Base-by-base conservation (phyloP, 2,797 vertebrate genomes). In the Alosa sapidissima region DNA sequence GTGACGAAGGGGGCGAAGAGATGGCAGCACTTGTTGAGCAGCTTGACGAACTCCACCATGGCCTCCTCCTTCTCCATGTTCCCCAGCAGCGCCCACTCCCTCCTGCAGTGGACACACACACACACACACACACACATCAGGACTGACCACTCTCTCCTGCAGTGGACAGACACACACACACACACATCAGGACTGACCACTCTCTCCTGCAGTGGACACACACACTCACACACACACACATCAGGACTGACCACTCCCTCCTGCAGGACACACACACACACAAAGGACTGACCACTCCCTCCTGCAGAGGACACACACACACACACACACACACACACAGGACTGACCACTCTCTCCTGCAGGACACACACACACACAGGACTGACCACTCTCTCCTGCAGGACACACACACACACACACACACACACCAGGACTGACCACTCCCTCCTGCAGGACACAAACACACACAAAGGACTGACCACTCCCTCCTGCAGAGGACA, bases 41-140 rank as follows among this genome's bases (percentile, higher is more conserved):
- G 94, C 89, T 95, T 97, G 83, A 99, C 97, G 92, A 99, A 99
- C 88, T 98, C 98, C 84, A 98, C 95, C 98, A 99, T 99, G 89
- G 98, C 97, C 52, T 98, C 97, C 58, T 98, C 97, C 89, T 96
- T 99, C 86, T 96, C 95, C 95, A 98, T 95, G 92, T 93, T 98
- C 65, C 98, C 98, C 89, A 99, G 91, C 21, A 97, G 93, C 33
- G 97, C 96, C 98, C 98, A 99, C 93, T 99, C 98, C 96, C 96
- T 98, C 93, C 98, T 99, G 90, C 48, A 89, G 81, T 9, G n/a
- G n/a, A n/a, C n/a, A n/a, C n/a, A 81, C 28, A 84, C 75, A 52
- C 47, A 65, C 1, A 21, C 72, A 36, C 41, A 41, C 41, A 41
- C 41, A 41, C 33, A 83, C 55, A 83, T 19, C 13, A 8, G 14